These are phyloP conservation scores for Epirrita christyi DNA, from an alignment of 2,888 invertebrate species.

Conservation along the genomic window DNA sequence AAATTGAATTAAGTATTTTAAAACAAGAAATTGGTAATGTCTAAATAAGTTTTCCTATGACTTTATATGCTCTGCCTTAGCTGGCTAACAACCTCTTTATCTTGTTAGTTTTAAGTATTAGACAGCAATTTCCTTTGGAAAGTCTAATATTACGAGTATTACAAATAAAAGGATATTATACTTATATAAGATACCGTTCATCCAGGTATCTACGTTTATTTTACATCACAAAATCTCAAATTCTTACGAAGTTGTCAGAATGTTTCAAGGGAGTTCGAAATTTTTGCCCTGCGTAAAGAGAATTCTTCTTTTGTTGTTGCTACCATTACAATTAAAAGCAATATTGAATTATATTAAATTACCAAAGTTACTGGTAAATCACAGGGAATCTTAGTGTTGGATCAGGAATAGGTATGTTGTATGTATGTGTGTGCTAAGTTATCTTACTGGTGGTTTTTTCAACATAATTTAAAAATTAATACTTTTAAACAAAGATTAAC, in stretches of 20 bases:
- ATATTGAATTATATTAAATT: conserved; percentile 26
- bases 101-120: background rate
- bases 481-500: too few species aligned
- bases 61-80: too few species aligned
- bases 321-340: conserved; percentile 50
- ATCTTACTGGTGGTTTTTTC: too few species aligned
- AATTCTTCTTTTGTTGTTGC: conserved; percentile 58
- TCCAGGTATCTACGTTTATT: conserved; percentile 49
- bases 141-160: conserved; percentile 12
- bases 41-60: too few species aligned
- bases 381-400: too few species aligned
- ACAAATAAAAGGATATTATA: conserved; percentile 15
- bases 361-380: too few species aligned
- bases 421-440: too few species aligned
- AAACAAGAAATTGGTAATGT: too few species aligned
- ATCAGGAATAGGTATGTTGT: too few species aligned
- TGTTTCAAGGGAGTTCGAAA: conserved; percentile 59
- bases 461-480: too few species aligned
- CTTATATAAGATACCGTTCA: conserved; percentile 14
- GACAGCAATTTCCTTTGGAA: background rate
- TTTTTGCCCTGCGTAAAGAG: conserved; percentile 58
- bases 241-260: conserved; percentile 60
- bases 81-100: background rate
- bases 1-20: too few species aligned
- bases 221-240: conserved; percentile 60